Evolutionary conservation across 2,797 vertebrate species (phyloP), one percentile per base, ranked within the genome.

Genomic region (Molossus alvarezi): DNA sequence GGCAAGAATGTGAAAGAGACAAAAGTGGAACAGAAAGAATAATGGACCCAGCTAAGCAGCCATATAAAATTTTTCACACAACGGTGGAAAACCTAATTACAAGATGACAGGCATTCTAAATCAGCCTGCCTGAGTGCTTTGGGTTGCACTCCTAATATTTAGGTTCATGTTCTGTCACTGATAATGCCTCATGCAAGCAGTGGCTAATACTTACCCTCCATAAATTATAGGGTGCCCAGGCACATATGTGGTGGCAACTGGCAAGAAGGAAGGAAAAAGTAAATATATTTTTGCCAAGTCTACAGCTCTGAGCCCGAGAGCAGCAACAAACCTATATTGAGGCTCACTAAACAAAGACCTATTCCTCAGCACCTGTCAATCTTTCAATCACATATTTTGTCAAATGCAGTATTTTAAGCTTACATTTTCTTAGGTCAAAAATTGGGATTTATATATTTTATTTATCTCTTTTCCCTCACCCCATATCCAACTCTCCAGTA

Each of bases 71-170:
- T 88, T 94, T 90, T 69, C 65, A 87, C 58, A 62, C 73, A 62
- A 60, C 71, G 58, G 69, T 58, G 45, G 29, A 96, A 91, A 95
- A 85, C 17, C 18, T 65, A 95, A 51, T 88, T 82, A 85, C 67
- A 88, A 92, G 87, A 72, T 72, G 58, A 23, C 48, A 88, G 23
- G n/a, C 55, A 90, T 84, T 92, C 80, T 91, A 88, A 91, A 80
- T 81, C 77, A 94, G 64, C 67, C 48, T 81, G 14, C 48, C 29
- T 60, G 37, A 60, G 18, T 75, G n/a, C 12, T 90, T 57, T 45
- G 18, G 37, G 55, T 60, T 75, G 13, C 13, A 12, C 18, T 64
- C 53, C 20, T 41, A 82, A 62, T 69, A 48, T 51, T 87, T 76
- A 84, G 57, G 92, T 65, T 65, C 60, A 10, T 10, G 25, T 51